These are phyloP conservation scores for Endotricha flammealis DNA, from an alignment of 2,888 invertebrate species.

Conservation along the genomic window DNA sequence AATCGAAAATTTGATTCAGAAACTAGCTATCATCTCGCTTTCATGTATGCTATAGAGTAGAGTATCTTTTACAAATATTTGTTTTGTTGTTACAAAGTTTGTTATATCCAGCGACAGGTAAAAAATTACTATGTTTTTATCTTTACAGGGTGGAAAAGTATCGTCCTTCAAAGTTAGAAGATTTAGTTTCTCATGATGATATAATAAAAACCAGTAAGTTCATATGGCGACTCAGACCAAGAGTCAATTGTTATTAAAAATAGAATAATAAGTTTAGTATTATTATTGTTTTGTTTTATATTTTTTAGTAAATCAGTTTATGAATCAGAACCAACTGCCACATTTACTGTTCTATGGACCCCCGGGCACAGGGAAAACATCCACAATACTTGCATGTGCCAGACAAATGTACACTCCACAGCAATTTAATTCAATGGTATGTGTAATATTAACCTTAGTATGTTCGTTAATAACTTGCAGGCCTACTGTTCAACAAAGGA, in stretches of 20 bases:
- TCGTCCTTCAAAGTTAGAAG: slow-evolving; percentile 92
- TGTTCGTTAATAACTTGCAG: slow-evolving; percentile 96
- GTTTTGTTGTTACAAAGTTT: too few species aligned
- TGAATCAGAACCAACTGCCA: slow-evolving; percentile 93
- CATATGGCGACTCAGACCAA: neutral
- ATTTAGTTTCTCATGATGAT: slow-evolving; percentile 97
- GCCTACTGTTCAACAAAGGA: too few species aligned
- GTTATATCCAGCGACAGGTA: too few species aligned
- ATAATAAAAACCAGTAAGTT: slow-evolving; percentile 95
- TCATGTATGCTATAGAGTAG: too few species aligned
- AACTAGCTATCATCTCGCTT: too few species aligned
- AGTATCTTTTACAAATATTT: too few species aligned
- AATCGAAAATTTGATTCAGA: too few species aligned
- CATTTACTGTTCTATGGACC: slow-evolving; percentile 98
- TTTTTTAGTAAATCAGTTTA: slow-evolving; percentile 88
- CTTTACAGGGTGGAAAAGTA: slow-evolving; percentile 97
- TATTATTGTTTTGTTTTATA: slow-evolving; percentile 12
- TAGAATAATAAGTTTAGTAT: neutral
- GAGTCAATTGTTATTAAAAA: too few species aligned
- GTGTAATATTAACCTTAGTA: slow-evolving; percentile 44
- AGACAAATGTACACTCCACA: slow-evolving; percentile 92
- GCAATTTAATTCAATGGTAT: slow-evolving; percentile 96
- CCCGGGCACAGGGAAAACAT: slow-evolving; percentile 99
- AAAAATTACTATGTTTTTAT: slow-evolving; percentile 6
- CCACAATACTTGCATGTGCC: slow-evolving; percentile 97